Percentiles rank a stretch among this genome's conserved stretches.
phyloP scores from a whole-genome alignment of 2,888 invertebrate genomes.

The Heteromurus nitidus region DNA sequence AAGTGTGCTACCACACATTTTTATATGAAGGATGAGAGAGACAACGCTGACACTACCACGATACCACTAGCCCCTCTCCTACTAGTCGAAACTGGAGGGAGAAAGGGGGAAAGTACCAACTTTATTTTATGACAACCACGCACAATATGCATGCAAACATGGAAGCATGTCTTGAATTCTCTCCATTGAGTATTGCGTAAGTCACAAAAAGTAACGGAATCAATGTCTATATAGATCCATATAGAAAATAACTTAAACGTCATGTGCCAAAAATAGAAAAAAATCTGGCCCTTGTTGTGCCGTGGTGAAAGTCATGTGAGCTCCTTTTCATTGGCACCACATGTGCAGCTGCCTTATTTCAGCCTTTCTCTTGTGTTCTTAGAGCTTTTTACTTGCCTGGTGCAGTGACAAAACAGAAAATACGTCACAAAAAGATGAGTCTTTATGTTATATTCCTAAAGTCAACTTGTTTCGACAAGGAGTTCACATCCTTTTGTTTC shows the following conservation, averaged over 20 bases:
- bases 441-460: background rate
- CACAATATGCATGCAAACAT: conserved; percentile 9
- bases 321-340: conserved; percentile 36
- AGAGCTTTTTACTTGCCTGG: background rate
- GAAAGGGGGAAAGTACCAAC: background rate
- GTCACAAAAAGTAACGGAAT: too few species aligned
- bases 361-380: background rate
- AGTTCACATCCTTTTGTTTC: too few species aligned
- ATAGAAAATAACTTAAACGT: background rate
- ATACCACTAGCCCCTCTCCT: too few species aligned
- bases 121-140: conserved; percentile 27
- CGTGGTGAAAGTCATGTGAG: too few species aligned
- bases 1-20: conserved; percentile 20
- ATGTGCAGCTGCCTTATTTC: background rate
- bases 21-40: conserved; percentile 7
- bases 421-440: conserved; percentile 8
- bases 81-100: too few species aligned
- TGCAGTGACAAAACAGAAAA: background rate
- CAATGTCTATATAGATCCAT: background rate
- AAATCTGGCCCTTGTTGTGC: conserved; percentile 3
- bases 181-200: background rate
- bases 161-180: conserved; percentile 10
- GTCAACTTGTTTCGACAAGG: background rate
- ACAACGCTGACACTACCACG: too few species aligned
- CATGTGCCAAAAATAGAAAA: conserved; percentile 29